Conservation (phyloP, 2,888 invertebrate species). For the Aphrophora alni region DNA sequence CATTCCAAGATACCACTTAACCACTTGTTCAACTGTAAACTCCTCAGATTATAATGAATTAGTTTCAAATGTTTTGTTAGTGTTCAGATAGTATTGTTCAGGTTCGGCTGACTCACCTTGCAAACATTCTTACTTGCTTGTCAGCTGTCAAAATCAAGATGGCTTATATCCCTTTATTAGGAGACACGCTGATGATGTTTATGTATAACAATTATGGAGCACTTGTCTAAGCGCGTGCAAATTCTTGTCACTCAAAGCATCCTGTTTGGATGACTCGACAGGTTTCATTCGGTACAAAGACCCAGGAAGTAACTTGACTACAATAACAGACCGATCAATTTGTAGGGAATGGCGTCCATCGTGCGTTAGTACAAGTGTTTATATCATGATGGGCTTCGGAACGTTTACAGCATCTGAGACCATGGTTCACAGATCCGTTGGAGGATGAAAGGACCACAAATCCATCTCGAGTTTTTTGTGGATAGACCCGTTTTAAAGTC, state of each 20-base stretch:
- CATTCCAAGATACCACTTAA: background rate
- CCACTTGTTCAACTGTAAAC: background rate
- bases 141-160: slow-evolving; percentile 2
- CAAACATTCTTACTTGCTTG: no score
- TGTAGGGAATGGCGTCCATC: background rate
- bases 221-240: background rate
- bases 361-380: background rate
- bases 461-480: no score
- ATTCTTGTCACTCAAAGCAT: background rate
- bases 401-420: no score
- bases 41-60: background rate
- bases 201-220: slow-evolving; percentile 2
- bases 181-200: background rate
- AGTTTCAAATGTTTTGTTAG: background rate
- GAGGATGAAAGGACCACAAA: no score
- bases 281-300: background rate
- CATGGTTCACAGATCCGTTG: no score
- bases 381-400: no score
- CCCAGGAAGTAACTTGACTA: background rate
- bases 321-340: background rate
- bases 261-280: background rate
- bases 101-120: background rate
- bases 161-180: slow-evolving; percentile 6
- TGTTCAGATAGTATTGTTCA: background rate
- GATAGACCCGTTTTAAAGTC: no score